phyloP scores from a whole-genome alignment of 2,797 vertebrate species.

The Trachurus trachurus region DNA sequence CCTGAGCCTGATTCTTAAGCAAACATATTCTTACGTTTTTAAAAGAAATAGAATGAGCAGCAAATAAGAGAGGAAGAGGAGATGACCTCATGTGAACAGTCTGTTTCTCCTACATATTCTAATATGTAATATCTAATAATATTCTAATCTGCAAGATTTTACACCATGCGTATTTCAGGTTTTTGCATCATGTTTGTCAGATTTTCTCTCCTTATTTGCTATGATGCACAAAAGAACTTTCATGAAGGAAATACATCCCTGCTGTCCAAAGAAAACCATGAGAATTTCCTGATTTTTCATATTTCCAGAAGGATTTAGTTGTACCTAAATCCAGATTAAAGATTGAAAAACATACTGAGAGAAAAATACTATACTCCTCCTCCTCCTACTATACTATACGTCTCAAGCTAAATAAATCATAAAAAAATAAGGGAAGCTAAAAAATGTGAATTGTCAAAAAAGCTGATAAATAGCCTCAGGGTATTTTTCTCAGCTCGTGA shows the following conservation, averaged over 20 bases:
- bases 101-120: not conserved
- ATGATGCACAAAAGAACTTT: not conserved
- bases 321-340: not conserved
- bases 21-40: not conserved
- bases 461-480: not conserved
- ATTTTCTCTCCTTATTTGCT: constrained; percentile 2
- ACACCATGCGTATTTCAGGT: constrained; percentile 1
- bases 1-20: too few species aligned
- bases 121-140: too few species aligned
- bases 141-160: constrained; percentile 1
- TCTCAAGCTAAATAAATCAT: not conserved
- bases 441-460: not conserved
- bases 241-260: not conserved
- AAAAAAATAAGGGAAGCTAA: not conserved
- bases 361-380: too few species aligned
- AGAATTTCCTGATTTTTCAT: not conserved
- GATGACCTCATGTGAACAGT: not conserved
- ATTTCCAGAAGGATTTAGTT: not conserved
- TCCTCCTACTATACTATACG: not conserved
- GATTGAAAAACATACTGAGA: not conserved
- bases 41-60: not conserved
- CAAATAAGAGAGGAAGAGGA: not conserved
- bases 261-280: not conserved
- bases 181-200: constrained; percentile 29
- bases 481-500: not conserved